Percentiles rank a stretch among this genome's conserved stretches.
phyloP scores from a whole-genome alignment of 2,113 vertebrate genomes.

The Mionectes macconnelli region DNA sequence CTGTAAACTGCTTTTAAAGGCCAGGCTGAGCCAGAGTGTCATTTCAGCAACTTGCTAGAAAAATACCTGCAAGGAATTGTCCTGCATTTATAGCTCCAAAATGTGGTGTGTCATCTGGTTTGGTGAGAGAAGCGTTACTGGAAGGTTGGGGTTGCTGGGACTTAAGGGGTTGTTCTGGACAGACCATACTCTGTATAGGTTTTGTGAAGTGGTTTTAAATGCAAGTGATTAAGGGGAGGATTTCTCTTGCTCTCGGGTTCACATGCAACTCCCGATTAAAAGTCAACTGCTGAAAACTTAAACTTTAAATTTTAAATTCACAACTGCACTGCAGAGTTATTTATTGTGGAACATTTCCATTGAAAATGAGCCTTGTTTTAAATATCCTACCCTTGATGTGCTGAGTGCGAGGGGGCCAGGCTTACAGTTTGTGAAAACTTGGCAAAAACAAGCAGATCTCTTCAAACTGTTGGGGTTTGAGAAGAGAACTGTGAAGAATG shows the following conservation, averaged over 20 bases:
- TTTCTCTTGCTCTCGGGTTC: not conserved
- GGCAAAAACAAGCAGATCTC: conserved; percentile 22
- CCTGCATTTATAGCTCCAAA: not conserved
- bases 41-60: not conserved
- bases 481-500: not conserved
- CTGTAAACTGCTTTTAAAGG: not conserved
- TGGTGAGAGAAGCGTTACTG: accelerated
- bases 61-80: not conserved
- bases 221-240: not conserved
- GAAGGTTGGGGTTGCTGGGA: not conserved
- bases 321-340: not conserved
- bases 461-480: conserved; percentile 33
- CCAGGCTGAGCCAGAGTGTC: not conserved
- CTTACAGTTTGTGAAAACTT: not conserved
- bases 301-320: not conserved
- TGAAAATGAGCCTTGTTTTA: not conserved
- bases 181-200: not conserved
- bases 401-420: not conserved
- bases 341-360: not conserved
- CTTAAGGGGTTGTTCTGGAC: not conserved
- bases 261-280: not conserved
- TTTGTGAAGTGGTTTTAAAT: not conserved
- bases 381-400: not conserved
- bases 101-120: not conserved
- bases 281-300: not conserved